Evolutionary conservation across 2,797 vertebrate species (phyloP).

Genomic region (Danio choprae): DNA sequence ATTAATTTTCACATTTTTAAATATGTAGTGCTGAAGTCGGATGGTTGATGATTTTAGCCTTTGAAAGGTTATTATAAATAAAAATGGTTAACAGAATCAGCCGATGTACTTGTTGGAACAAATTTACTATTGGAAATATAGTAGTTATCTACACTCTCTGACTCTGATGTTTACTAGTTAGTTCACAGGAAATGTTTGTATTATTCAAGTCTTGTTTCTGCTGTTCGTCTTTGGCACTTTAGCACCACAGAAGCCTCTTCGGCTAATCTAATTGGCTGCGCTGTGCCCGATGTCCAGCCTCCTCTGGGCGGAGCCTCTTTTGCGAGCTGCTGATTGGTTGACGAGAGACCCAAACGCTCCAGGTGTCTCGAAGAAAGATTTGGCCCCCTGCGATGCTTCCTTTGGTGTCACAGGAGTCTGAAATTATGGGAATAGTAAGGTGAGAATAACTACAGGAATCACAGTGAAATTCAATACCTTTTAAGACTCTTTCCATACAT

Average conservation of each 20-base stretch:
- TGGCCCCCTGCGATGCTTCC: constrained; percentile 72
- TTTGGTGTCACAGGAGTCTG: constrained; percentile 87
- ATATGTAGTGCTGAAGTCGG: constrained; percentile 68
- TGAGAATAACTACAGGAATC: background rate
- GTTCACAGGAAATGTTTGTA: background rate
- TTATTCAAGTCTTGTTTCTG: background rate
- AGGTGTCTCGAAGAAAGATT: constrained; percentile 92
- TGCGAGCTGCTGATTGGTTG: constrained; percentile 69
- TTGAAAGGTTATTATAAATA: constrained; percentile 21
- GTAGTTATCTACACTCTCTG: background rate
- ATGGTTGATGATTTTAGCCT: constrained; percentile 53
- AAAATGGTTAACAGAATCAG: constrained; percentile 1
- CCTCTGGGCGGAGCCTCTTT: constrained; percentile 87
- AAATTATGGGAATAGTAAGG: background rate
- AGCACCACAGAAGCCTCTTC: background rate
- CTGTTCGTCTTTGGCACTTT: constrained; percentile 3
- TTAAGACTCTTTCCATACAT: too few species aligned
- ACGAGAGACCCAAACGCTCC: constrained; percentile 74
- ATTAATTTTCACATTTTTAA: constrained; percentile 49
- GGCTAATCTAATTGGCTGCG: constrained; percentile 68
- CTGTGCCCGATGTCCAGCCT: constrained; percentile 86
- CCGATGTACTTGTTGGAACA: background rate
- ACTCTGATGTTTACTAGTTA: background rate
- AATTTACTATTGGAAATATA: too few species aligned
- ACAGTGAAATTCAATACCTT: too few species aligned